These are phyloP conservation scores for Cynodonichthys magdalenae DNA, from an alignment of 2,797 vertebrate species.

Conservation along the genomic window DNA sequence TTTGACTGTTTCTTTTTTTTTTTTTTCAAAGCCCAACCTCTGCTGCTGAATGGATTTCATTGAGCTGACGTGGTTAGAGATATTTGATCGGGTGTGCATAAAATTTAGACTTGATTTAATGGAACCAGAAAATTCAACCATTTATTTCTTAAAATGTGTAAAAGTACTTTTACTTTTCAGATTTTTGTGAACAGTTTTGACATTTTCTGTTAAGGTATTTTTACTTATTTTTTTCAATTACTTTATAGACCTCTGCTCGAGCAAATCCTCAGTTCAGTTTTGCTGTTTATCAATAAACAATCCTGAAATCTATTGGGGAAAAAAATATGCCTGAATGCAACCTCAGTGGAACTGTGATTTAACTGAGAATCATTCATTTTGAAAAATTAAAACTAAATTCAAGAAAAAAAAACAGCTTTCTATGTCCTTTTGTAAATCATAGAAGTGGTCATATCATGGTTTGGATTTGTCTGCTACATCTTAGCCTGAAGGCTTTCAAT, in stretches of 20 bases:
- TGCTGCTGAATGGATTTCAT: slow-evolving; percentile 9
- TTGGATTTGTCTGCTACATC: not conserved
- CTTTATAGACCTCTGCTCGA: no score
- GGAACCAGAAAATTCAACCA: no score
- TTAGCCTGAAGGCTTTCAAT: not conserved
- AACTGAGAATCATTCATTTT: not conserved
- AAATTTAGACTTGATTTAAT: not conserved
- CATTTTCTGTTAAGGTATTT: no score
- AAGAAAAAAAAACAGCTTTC: not conserved
- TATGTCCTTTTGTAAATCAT: not conserved
- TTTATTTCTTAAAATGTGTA: no score
- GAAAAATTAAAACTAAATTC: no score
- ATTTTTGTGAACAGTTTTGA: no score
- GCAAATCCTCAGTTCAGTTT: no score
- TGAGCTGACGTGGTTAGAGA: not conserved
- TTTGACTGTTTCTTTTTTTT: slow-evolving; percentile 8
- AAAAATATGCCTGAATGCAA: no score
- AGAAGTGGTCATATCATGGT: not conserved
- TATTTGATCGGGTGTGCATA: not conserved
- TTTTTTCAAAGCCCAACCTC: slow-evolving; percentile 1
- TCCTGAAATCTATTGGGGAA: no score
- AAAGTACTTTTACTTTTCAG: no score
- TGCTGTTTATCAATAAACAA: no score
- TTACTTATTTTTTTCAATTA: no score
- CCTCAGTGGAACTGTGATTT: not conserved